A percentile compares a stretch with the other conserved stretches of the same genome.
phyloP scores from a whole-genome alignment of 2,888 invertebrate genomes.

The Toxonevra muliebris region DNA sequence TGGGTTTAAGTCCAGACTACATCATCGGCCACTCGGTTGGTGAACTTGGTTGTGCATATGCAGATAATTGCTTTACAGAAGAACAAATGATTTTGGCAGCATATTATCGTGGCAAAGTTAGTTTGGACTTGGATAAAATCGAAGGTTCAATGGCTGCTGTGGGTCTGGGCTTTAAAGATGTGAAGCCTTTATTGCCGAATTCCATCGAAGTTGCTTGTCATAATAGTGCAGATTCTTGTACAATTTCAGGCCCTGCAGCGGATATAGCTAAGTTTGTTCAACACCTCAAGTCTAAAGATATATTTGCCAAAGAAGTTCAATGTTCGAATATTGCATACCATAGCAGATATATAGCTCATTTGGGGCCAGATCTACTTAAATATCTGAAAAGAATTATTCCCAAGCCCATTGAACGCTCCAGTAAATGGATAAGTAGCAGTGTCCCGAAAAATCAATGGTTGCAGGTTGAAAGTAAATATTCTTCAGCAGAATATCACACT shows the following conservation, averaged over 20 bases:
- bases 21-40: slow-evolving; percentile 92
- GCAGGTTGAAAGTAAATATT: slow-evolving; percentile 69
- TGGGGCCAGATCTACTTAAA: slow-evolving; percentile 72
- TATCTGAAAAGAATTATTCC: slow-evolving; percentile 73
- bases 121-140: slow-evolving; percentile 75
- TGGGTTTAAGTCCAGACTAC: slow-evolving; percentile 76
- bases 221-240: slow-evolving; percentile 84
- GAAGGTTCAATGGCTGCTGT: slow-evolving; percentile 88
- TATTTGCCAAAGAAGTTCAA: slow-evolving; percentile 82
- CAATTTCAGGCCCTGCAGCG: slow-evolving; percentile 85
- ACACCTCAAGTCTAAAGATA: slow-evolving; percentile 72
- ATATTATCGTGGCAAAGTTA: slow-evolving; percentile 81
- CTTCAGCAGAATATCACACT: slow-evolving; percentile 86
- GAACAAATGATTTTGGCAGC: slow-evolving; percentile 87
- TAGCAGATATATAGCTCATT: slow-evolving; percentile 78
- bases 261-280: slow-evolving; percentile 73
- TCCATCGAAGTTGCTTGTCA: slow-evolving; percentile 87
- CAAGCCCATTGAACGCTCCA: slow-evolving; percentile 72
- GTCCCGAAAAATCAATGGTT: slow-evolving; percentile 77
- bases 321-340: slow-evolving; percentile 90
- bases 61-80: slow-evolving; percentile 87
- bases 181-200: slow-evolving; percentile 71
- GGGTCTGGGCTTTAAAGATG: slow-evolving; percentile 72
- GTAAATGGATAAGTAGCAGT: slow-evolving; percentile 86
- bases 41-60: slow-evolving; percentile 94